Base-by-base conservation (phyloP, 2,113 vertebrate species). In the Pomatostomus ruficeps region DNA sequence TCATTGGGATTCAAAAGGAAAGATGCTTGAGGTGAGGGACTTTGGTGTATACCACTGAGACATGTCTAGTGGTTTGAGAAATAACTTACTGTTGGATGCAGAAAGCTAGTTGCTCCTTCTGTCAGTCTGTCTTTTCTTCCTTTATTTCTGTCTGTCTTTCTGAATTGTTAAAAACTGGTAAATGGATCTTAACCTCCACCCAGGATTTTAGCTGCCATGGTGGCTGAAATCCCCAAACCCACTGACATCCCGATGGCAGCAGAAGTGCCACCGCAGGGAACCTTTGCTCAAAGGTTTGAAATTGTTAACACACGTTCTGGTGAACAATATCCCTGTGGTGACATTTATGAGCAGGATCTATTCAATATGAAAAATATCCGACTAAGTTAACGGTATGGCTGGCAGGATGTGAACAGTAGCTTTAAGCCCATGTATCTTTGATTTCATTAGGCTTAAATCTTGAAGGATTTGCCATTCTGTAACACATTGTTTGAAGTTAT, bases 361-460 rank as follows among this genome's bases (percentile, higher is more conserved):
- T 94, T 94, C 57, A 90, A 83, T 19, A 51, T 55, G 72, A 95
- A 74, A 26, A 51, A 66, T 68, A 85, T 82, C 92, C 76, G 91
- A 45, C 80, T 79, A 97, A 79, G 82, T 54, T 95, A 96, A 95
- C 94, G 75, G 63, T 62, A 86, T 36, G 59, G 66, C 66, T 97
- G 71, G 24, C 51, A 89, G 87, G 62, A 86, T 45, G 5, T 40
- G n/a, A 97, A 91, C 31, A 89, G 58, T 25, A 38, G 22, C 51
- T 81, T 92, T 75, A 51, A 88, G 45, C 14, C 42, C 55, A 57
- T 23, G 17, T 61, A 55, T 68, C 65, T 91, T 95, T 94, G 95
- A 88, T 93, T 96, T 79, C 49, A 92, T 96, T 95, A 92, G 11
- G 91, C 29, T 94, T 89, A 94, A 96, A 81, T 91, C 46, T 90